Base-by-base conservation (phyloP, 2,113 vertebrate genomes). In the Mirounga angustirostris region DNA sequence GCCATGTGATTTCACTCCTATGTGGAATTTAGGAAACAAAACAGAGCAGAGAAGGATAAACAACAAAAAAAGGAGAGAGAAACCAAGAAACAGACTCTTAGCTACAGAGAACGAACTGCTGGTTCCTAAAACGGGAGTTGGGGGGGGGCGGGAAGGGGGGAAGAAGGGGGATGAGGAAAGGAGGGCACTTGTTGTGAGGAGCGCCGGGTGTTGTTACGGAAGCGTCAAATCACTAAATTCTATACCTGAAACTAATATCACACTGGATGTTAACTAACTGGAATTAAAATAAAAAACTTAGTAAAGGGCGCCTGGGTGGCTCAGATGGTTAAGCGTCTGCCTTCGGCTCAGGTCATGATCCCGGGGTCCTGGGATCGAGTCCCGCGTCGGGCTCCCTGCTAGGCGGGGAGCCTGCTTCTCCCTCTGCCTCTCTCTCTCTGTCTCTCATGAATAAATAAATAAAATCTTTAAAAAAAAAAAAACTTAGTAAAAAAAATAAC, bases 61-160 rank as follows among this genome's bases (percentile, higher is more conserved):
- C 15, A n/a, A 4, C 28, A 26, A 26, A 74, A 24, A n/a, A 16
- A 69, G 18, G 73, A 78, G 43, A 78, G 7, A 30, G 7, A 40
- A 40, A 78, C 13, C 74, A 50, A 50, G 43, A 28, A 50, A 50
- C 73, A 46, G 73, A 76, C 43, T 16, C 73, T 74, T 28, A 76
- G 28, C 40, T 74, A 26, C 8, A 28, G 40, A 28, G 74, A 78
- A 22, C 19, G 12, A 73, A 16, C 26, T 50, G 46, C 43, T 9
- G 14, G 14, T 30, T 50, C 26, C 43, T 24, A 46, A 24, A 73
- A 15, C 0, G 2, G 74, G 7, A 1, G 7, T 4, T 4, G 15
- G 2, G 74, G 24, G 74, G 24, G 26, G 1, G 2, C 40, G 43
- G 73, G 40, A 65, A 30, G 3, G n/a, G 19, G 24, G 40, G 13